Percentiles rank a stretch among this genome's conserved stretches.
Evolutionary conservation across 2,113 vertebrate species (phyloP).

Genomic region (Vulpes ferrilata): DNA sequence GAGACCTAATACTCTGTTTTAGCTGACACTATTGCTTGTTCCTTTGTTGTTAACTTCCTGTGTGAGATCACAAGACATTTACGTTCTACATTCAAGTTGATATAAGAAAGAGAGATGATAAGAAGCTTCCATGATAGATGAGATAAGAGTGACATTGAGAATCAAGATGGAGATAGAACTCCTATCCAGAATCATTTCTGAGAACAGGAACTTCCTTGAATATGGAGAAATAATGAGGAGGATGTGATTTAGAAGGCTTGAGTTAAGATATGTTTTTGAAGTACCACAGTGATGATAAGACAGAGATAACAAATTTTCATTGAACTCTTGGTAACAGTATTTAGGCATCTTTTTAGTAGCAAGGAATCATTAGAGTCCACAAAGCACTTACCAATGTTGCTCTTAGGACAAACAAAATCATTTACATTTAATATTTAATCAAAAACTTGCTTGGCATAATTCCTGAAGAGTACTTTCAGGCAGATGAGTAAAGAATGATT

Average conservation of each 20-base stretch:
- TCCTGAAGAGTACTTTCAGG: conserved; percentile 6
- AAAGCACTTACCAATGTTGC: not conserved
- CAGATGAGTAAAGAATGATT: not conserved
- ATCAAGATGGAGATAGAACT: not conserved
- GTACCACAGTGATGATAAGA: not conserved
- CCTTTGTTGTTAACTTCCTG: rapidly evolving
- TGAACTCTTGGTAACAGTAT: not conserved
- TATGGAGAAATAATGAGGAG: not conserved
- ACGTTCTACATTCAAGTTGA: not conserved
- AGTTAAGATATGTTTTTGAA: not conserved
- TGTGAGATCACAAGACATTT: not conserved
- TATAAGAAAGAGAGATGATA: not conserved
- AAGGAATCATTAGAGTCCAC: not conserved
- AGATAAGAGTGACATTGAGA: not conserved
- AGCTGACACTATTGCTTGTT: not conserved
- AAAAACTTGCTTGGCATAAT: conserved; percentile 44
- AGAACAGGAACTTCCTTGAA: not conserved
- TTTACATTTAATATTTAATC: conserved; percentile 66
- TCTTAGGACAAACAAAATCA: conserved; percentile 41
- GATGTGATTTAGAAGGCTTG: not conserved
- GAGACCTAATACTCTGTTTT: not conserved
- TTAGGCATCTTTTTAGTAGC: not conserved
- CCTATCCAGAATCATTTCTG: no score
- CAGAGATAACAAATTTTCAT: not conserved
- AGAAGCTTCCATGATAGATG: not conserved